Percentiles rank a stretch among this genome's conserved stretches.
These are phyloP conservation scores for Aphelocoma californica DNA, from an alignment of 2,797 vertebrate species.

Conservation along the genomic window DNA sequence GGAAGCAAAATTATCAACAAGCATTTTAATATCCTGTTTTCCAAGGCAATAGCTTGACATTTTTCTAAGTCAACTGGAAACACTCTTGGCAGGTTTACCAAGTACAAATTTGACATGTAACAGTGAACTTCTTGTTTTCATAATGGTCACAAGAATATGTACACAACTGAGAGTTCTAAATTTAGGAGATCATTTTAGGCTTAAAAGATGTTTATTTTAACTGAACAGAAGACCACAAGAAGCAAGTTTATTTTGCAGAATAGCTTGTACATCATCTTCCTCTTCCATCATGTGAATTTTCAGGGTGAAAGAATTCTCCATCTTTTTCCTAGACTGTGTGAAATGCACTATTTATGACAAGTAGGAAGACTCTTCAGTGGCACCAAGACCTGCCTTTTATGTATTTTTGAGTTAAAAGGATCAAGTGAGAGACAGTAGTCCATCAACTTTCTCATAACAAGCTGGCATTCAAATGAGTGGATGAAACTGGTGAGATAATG, in stretches of 20 bases:
- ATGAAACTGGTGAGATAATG: background rate
- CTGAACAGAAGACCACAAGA: background rate
- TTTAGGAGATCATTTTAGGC: background rate
- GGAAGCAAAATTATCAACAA: slow-evolving; percentile 22
- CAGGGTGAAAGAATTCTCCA: background rate
- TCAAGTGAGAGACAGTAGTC: background rate
- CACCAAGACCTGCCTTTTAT: background rate
- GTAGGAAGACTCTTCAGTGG: background rate
- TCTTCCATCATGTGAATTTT: background rate
- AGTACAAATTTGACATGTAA: background rate
- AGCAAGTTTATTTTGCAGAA: background rate
- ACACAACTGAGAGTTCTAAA: background rate
- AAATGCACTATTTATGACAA: background rate
- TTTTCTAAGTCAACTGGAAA: slow-evolving; percentile 31
- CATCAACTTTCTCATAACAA: background rate
- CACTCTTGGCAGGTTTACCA: background rate
- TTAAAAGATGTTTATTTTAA: background rate
- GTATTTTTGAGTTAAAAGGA: background rate
- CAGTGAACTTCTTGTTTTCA: background rate
- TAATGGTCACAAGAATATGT: background rate
- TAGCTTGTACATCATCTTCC: background rate
- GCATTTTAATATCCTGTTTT: slow-evolving; percentile 12
- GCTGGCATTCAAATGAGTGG: background rate
- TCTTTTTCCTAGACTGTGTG: background rate
- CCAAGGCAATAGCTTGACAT: background rate